A percentile compares a stretch with the other conserved stretches of the same genome.
These are phyloP conservation scores for Andrena minutula DNA, from an alignment of 2,888 invertebrate species.

Conservation along the genomic window DNA sequence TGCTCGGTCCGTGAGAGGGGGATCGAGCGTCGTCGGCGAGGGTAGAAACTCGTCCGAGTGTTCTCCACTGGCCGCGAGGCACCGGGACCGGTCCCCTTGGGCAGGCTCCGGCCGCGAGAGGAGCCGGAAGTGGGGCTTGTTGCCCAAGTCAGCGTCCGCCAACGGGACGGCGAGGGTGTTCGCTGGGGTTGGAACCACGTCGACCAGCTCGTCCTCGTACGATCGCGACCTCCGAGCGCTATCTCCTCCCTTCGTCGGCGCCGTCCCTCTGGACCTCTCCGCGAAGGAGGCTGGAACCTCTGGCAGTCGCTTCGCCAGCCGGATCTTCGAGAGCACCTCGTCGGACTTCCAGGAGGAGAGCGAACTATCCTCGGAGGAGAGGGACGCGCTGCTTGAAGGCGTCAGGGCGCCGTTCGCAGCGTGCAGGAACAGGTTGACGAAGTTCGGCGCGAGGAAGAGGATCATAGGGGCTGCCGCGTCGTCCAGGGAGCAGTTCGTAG, in stretches of 20 bases:
- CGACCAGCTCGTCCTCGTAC: conserved; percentile 74
- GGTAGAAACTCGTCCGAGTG: conserved; percentile 35
- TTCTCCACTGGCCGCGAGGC: conserved; percentile 8
- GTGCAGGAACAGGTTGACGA: conserved; percentile 72
- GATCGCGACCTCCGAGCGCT: conserved; percentile 64
- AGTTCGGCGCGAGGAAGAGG: conserved; percentile 71
- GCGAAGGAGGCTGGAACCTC: conserved; percentile 47
- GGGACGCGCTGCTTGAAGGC: conserved; percentile 78
- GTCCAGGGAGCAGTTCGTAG: conserved; percentile 57
- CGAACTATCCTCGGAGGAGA: conserved; percentile 78
- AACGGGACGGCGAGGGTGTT: conserved; percentile 61
- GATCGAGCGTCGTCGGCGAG: conserved; percentile 27
- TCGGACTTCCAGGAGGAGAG: conserved; percentile 79
- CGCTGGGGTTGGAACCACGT: conserved; percentile 66
- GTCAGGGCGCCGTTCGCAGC: conserved; percentile 71
- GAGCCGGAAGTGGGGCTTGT: conserved; percentile 42
- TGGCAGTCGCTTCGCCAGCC: conserved; percentile 6
- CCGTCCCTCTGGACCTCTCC: conserved; percentile 20
- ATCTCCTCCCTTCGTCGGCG: conserved; percentile 23
- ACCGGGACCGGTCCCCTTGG: conserved; percentile 21
- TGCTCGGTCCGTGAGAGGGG: conserved; percentile 53
- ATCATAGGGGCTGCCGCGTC: conserved; percentile 65
- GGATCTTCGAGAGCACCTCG: conserved; percentile 73
- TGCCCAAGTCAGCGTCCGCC: conserved; percentile 60
- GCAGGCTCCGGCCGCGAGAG: conserved; percentile 14